Evolutionary conservation across 2,888 invertebrate genomes (phyloP).

Genomic region (Agrotis ipsilon): DNA sequence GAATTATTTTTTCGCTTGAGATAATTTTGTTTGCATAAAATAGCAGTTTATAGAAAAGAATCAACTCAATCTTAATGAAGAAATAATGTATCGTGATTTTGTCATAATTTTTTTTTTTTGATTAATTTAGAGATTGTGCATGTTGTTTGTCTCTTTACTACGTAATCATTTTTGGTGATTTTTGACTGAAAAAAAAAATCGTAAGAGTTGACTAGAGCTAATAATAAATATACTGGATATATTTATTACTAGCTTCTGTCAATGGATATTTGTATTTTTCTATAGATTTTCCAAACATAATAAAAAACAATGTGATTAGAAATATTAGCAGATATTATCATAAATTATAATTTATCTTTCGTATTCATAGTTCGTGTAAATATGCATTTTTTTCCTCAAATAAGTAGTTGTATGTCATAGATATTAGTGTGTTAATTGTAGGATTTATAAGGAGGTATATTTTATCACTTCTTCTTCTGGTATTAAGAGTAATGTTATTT

Average conservation of each 20-base stretch:
- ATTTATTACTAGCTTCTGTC: slow-evolving; percentile 36
- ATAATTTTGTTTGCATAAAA: background rate
- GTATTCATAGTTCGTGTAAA: slow-evolving; percentile 42
- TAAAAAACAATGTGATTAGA: slow-evolving; percentile 9
- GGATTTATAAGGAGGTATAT: background rate
- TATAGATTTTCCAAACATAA: slow-evolving; percentile 17
- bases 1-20: background rate
- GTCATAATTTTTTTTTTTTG: background rate
- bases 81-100: too few species aligned
- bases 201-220: slow-evolving; percentile 23
- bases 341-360: slow-evolving; percentile 8
- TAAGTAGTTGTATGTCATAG: slow-evolving; percentile 8
- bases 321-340: slow-evolving; percentile 5
- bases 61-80: too few species aligned
- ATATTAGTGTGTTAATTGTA: slow-evolving; percentile 2
- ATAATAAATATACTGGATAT: slow-evolving; percentile 47
- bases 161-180: slow-evolving; percentile 9
- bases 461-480: too few species aligned
- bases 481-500: too few species aligned
- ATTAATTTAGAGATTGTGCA: background rate
- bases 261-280: background rate
- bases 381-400: slow-evolving; percentile 42
- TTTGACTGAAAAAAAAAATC: slow-evolving; percentile 6
- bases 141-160: slow-evolving; percentile 3
- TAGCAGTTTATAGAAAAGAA: too few species aligned